Base-by-base conservation (phyloP, 2,797 vertebrate species). In the Channallabes apus region DNA sequence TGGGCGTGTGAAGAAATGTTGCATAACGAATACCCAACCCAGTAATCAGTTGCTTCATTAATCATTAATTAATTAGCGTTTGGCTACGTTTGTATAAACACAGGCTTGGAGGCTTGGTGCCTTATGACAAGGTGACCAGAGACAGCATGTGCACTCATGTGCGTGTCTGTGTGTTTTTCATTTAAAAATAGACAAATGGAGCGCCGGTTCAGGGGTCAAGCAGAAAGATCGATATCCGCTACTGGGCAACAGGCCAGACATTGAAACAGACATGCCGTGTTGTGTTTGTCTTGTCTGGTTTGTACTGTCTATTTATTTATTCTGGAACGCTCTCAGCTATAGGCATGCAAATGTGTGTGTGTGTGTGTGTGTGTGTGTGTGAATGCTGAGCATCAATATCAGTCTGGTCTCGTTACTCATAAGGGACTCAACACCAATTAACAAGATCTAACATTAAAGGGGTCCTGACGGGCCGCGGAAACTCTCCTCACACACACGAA, bases 21-120 rank as follows among this genome's bases (percentile, higher is more conserved):
- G 87, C 85, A 84, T 88, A 92, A 93, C 77, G 64, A 86, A 75
- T 69, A 86, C 64, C n/a, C 76, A 58, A 72, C 68, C 77, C 51
- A 51, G 90, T 85, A 85, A 89, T 88, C 62, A 81, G 78, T 46
- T 79, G 77, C 65, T 80, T 64, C 38, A 51, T 65, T 64, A 80
- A 85, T 90, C 71, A 88, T 86, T 46, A 51, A 86, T 89, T 89
- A 85, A 46, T 86, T 72, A 83, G 77, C 41, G 32, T 80, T 58
- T 87, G 67, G 61, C 71, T 75, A 51, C 38, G 15, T 73, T 4
- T 78, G 56, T 78, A 8, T 32, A 32, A 54, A 46, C 20, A 17
- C 51, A 4, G 41, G 22, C 24, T 24, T 11, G 46, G 22, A 24
- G 41, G 3, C n/a, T n/a, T n/a, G 35, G 35, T 2, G 35, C n/a